These are phyloP conservation scores for Acanthopleura granulata DNA, from an alignment of 2,888 invertebrate genomes.

Conservation along the genomic window DNA sequence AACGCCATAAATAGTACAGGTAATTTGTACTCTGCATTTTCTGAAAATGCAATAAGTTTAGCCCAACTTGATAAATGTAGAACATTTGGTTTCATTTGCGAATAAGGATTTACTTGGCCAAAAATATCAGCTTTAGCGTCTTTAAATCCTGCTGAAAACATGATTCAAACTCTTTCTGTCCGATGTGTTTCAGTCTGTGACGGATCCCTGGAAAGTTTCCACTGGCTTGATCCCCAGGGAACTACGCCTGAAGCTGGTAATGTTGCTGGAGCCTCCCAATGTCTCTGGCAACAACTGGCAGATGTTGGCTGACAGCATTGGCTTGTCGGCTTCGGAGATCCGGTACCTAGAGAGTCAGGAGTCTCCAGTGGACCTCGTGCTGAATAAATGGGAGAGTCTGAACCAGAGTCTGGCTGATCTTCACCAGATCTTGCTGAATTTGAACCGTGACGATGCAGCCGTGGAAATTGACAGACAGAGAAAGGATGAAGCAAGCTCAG, in stretches of 20 bases:
- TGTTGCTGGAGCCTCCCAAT: slow-evolving; percentile 33
- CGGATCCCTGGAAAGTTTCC: not conserved
- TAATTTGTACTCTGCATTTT: no score
- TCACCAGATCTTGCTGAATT: slow-evolving; percentile 30
- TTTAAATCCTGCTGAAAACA: no score
- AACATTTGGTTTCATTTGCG: no score
- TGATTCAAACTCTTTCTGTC: no score
- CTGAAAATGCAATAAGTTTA: no score
- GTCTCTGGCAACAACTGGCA: slow-evolving; percentile 34
- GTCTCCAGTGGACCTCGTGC: slow-evolving; percentile 33
- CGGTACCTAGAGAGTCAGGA: slow-evolving; percentile 33
- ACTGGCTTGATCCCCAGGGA: slow-evolving; percentile 16
- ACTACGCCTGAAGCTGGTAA: slow-evolving; percentile 28
- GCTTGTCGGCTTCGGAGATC: slow-evolving; percentile 30
- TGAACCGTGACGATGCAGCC: slow-evolving; percentile 37
- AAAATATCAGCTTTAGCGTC: no score
- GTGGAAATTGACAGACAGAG: slow-evolving; percentile 29
- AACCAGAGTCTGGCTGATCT: slow-evolving; percentile 29
- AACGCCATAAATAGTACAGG: no score
- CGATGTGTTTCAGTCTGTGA: not conserved
- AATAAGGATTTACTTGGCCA: no score
- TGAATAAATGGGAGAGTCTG: slow-evolving; percentile 35
- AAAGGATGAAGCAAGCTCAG: not conserved
- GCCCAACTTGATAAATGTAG: no score
- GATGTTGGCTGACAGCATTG: slow-evolving; percentile 37